Evolutionary conservation across 2,797 vertebrate genomes (phyloP).

Genomic region (Mormyrus hasselquistii): DNA sequence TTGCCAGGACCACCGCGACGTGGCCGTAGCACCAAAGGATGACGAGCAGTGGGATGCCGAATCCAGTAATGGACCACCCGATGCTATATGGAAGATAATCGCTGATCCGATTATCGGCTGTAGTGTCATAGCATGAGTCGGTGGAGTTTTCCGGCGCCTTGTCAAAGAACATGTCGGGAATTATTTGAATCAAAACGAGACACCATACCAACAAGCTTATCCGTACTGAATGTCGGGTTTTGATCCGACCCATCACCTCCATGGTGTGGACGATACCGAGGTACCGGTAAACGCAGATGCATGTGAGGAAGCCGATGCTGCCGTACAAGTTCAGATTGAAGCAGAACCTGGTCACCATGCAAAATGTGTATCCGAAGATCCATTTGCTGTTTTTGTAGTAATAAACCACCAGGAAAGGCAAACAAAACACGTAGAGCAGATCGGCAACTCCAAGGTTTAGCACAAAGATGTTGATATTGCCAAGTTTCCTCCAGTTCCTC

Average conservation of each 20-base stretch:
- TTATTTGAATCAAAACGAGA: slow-evolving; percentile 57
- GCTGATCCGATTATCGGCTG: slow-evolving; percentile 1
- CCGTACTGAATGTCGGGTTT: slow-evolving; percentile 28
- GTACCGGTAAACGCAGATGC: slow-evolving; percentile 73
- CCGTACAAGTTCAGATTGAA: slow-evolving; percentile 76
- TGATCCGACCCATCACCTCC: slow-evolving; percentile 58
- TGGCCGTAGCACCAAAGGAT: slow-evolving; percentile 65
- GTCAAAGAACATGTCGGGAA: slow-evolving; percentile 61
- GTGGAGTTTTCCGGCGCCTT: slow-evolving; percentile 30
- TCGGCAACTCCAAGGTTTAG: slow-evolving; percentile 68
- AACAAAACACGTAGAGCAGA: slow-evolving; percentile 64
- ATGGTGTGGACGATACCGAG: slow-evolving; percentile 71
- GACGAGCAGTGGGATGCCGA: slow-evolving; percentile 59
- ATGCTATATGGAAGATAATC: slow-evolving; percentile 56
- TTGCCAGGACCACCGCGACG: slow-evolving; percentile 57
- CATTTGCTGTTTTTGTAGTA: slow-evolving; percentile 51
- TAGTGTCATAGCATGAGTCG: slow-evolving; percentile 57
- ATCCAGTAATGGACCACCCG: slow-evolving; percentile 55
- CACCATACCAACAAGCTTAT: slow-evolving; percentile 57
- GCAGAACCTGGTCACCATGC: slow-evolving; percentile 61
- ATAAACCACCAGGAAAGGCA: slow-evolving; percentile 71
- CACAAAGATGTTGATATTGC: slow-evolving; percentile 58
- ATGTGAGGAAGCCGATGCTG: slow-evolving; percentile 76
- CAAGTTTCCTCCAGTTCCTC: slow-evolving; percentile 45
- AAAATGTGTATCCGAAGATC: slow-evolving; percentile 63